Evolutionary conservation across 2,797 vertebrate genomes (phyloP).

Genomic region (Pseudomugil gertrudae): DNA sequence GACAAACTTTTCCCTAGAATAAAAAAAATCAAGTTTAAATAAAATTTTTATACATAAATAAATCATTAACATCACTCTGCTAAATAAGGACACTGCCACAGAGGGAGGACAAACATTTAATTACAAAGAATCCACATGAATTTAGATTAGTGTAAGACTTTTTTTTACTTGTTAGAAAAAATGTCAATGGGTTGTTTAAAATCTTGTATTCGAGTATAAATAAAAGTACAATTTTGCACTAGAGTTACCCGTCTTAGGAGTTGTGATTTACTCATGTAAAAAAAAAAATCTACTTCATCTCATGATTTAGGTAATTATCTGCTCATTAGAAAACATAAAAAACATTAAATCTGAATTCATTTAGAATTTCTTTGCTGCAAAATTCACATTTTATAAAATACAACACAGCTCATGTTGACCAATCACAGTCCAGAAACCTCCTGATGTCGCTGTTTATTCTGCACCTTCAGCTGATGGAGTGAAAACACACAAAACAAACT

Average conservation of each 20-base stretch:
- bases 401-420: slow-evolving; percentile 19
- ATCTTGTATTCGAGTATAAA: slow-evolving; percentile 39
- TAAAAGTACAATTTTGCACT: slow-evolving; percentile 32
- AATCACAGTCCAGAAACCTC: slow-evolving; percentile 20
- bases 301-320: slow-evolving; percentile 3
- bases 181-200: slow-evolving; percentile 1
- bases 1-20: not conserved
- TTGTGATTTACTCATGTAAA: slow-evolving; percentile 1
- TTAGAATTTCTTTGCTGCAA: slow-evolving; percentile 34
- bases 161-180: slow-evolving; percentile 10
- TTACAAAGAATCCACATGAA: slow-evolving; percentile 31
- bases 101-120: slow-evolving; percentile 29
- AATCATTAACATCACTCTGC: not conserved
- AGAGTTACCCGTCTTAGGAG: slow-evolving; percentile 2
- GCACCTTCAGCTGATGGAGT: slow-evolving; percentile 5
- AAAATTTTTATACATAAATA: not conserved
- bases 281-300: not conserved
- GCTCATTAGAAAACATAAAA: slow-evolving; percentile 33
- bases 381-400: slow-evolving; percentile 40
- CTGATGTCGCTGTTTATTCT: slow-evolving; percentile 14
- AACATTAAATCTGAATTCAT: slow-evolving; percentile 27
- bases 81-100: not conserved
- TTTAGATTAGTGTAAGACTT: slow-evolving; percentile 8
- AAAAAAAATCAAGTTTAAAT: not conserved
- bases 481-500: not conserved